Conservation (phyloP, 2,113 vertebrate species). For the Macaca fascicularis region DNA sequence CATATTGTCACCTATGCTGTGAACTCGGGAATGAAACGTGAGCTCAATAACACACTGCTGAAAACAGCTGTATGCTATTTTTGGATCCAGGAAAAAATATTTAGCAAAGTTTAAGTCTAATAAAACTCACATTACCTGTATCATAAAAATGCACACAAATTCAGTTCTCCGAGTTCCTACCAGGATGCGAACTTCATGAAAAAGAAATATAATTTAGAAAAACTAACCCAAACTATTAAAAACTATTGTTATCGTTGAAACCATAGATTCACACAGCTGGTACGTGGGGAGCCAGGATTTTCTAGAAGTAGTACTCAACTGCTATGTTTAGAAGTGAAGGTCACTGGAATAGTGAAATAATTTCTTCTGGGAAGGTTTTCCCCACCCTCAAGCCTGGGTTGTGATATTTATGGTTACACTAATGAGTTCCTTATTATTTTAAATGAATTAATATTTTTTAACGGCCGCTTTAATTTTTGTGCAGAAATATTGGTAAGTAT, state of each 20-base stretch:
- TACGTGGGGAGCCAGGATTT: not conserved
- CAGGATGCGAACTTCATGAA: not conserved
- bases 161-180: not conserved
- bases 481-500: not conserved
- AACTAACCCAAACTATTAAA: not conserved
- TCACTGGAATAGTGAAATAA: not conserved
- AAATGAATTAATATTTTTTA: conserved; percentile 15
- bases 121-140: conserved; percentile 30
- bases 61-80: conserved; percentile 41
- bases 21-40: conserved; percentile 43
- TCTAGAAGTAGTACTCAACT: not conserved
- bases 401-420: not conserved
- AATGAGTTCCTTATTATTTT: not conserved
- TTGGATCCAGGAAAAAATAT: conserved; percentile 21
- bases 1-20: not conserved
- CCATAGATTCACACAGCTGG: not conserved
- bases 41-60: conserved; percentile 16
- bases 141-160: not conserved
- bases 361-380: not conserved
- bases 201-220: not conserved
- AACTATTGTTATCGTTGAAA: not conserved
- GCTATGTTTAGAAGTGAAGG: conserved; percentile 20
- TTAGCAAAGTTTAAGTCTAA: conserved; percentile 49
- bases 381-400: not conserved
- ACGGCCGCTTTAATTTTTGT: not conserved